Evolutionary conservation across 2,888 invertebrate genomes (phyloP).

Genomic region (Meta bourneti): DNA sequence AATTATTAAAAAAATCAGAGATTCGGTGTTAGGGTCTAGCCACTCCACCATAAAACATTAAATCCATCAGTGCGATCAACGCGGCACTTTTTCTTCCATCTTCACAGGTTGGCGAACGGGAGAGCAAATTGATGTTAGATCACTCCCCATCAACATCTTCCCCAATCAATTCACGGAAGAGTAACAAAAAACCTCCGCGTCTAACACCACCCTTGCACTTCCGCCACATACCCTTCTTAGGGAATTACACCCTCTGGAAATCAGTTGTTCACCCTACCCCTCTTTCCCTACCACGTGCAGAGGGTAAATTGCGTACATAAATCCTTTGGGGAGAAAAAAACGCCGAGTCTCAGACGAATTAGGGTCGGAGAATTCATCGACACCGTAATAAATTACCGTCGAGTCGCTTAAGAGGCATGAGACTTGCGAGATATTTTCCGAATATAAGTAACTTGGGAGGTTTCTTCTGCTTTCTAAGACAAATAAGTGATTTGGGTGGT

Average conservation of each 20-base stretch:
- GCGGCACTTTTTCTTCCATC: background rate
- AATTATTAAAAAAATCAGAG: too few relatives aligned
- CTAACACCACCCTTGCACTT: background rate
- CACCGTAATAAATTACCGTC: constrained; percentile 26
- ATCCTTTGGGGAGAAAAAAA: constrained; percentile 23
- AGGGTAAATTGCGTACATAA: constrained; percentile 55
- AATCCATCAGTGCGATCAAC: background rate
- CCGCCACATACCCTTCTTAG: background rate
- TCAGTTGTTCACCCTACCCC: constrained; percentile 48
- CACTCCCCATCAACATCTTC: background rate
- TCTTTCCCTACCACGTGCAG: constrained; percentile 10
- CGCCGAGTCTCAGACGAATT: constrained; percentile 14
- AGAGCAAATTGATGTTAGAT: background rate
- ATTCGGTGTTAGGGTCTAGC: too few relatives aligned
- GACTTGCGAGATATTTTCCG: background rate
- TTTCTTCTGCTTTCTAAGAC: background rate
- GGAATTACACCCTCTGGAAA: constrained; percentile 42
- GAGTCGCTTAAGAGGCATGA: background rate
- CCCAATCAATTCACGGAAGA: background rate
- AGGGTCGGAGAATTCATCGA: constrained; percentile 36
- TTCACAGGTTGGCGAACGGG: background rate
- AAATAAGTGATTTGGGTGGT: background rate
- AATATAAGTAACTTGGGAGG: background rate
- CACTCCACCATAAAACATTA: background rate
- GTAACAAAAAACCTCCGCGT: background rate